phyloP scores from a whole-genome alignment of 1,140 invertebrate species.

The Drosophila orena region DNA sequence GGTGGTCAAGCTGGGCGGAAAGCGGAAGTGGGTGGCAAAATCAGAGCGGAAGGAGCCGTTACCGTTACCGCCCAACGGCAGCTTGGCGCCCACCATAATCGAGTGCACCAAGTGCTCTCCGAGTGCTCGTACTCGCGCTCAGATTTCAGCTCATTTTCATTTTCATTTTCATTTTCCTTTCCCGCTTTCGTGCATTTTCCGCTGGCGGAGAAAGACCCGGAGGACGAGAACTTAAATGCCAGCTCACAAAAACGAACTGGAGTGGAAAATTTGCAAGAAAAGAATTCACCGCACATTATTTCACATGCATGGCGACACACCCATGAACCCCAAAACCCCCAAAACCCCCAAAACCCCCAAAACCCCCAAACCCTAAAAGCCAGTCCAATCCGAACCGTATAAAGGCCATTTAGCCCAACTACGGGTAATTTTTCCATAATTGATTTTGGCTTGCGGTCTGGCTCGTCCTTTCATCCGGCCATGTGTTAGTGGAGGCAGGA shows the following conservation, averaged over 20 bases:
- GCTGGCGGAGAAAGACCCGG: not conserved
- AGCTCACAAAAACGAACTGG: slow-evolving; percentile 58
- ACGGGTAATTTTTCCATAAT: slow-evolving; percentile 77
- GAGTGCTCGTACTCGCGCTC: slow-evolving; percentile 49
- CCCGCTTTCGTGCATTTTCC: slow-evolving; percentile 36
- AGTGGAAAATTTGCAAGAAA: slow-evolving; percentile 66
- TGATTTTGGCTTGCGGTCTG: slow-evolving; percentile 57
- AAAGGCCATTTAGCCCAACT: slow-evolving; percentile 72
- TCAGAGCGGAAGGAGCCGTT: slow-evolving; percentile 63
- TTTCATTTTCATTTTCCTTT: slow-evolving; percentile 60
- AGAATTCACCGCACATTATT: slow-evolving; percentile 44
- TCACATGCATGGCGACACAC: slow-evolving; percentile 18
- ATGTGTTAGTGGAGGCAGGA: slow-evolving; percentile 7
- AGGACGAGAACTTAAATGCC: slow-evolving; percentile 42
- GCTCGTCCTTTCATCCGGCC: slow-evolving; percentile 29
- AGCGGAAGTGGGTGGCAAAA: slow-evolving; percentile 24
- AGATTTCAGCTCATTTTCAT: slow-evolving; percentile 67
- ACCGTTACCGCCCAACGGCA: slow-evolving; percentile 26
- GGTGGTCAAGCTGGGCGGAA: not conserved
- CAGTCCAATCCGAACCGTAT: slow-evolving; percentile 13
- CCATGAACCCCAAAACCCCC: not conserved
- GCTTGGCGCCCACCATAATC: slow-evolving; percentile 56
- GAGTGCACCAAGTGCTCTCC: slow-evolving; percentile 70
- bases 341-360: too few species aligned
- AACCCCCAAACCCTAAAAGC: not conserved